These are phyloP conservation scores for Cisticola juncidis DNA, from an alignment of 2,113 vertebrate species.

Conservation along the genomic window DNA sequence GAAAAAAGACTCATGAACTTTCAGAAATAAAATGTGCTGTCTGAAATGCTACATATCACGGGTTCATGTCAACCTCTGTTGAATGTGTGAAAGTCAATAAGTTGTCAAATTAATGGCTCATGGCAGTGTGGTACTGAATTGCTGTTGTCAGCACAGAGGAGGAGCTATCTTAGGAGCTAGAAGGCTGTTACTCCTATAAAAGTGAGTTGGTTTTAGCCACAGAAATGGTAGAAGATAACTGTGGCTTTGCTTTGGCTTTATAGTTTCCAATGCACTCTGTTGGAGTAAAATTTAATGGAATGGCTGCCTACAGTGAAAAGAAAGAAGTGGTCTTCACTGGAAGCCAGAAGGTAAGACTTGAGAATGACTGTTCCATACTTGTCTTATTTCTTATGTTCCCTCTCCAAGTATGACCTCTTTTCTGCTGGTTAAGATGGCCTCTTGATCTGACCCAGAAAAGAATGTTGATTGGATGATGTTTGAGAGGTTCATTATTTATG, in stretches of 20 bases:
- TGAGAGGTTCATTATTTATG: background rate
- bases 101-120: background rate
- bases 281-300: background rate
- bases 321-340: background rate
- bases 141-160: background rate
- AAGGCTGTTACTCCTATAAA: background rate
- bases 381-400: background rate
- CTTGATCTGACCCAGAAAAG: background rate
- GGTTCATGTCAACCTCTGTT: background rate
- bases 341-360: background rate
- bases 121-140: background rate
- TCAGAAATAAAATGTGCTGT: background rate
- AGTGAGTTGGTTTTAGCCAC: background rate
- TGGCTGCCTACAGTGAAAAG: background rate
- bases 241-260: background rate
- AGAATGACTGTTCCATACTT: background rate
- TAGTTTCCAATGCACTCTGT: background rate
- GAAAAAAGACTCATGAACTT: background rate
- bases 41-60: background rate
- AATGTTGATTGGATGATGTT: background rate
- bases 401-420: background rate
- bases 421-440: background rate
- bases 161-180: background rate
- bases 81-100: background rate
- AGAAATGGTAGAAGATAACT: background rate